A percentile compares a stretch with the other conserved stretches of the same genome.
phyloP scores from a whole-genome alignment of 2,797 vertebrate species.

The Cynodonichthys magdalenae region DNA sequence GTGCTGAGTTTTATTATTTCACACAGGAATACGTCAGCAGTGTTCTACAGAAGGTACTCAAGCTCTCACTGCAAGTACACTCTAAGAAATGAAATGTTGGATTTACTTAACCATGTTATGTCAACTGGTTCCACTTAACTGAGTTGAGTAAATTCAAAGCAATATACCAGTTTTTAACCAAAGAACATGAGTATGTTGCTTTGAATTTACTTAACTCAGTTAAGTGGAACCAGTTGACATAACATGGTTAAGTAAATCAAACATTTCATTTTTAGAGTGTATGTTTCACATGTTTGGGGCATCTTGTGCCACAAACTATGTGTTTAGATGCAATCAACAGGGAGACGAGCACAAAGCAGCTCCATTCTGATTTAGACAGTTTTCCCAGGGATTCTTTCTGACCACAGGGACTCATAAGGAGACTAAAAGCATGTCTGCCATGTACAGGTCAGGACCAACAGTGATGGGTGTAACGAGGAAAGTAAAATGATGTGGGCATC shows the following conservation, averaged over 20 bases:
- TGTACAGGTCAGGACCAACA: slow-evolving; percentile 40
- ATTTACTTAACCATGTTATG: no score
- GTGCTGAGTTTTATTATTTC: slow-evolving; percentile 53
- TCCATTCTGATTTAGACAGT: slow-evolving; percentile 10
- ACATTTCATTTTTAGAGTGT: no score
- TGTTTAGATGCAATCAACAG: not conserved
- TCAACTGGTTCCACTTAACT: no score
- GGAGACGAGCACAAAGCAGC: not conserved
- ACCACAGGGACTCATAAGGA: slow-evolving; percentile 17
- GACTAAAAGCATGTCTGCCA: slow-evolving; percentile 51
- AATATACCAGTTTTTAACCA: no score
- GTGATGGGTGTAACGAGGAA: slow-evolving; percentile 42
- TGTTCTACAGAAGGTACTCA: slow-evolving; percentile 43
- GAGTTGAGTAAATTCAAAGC: no score
- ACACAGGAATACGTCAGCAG: slow-evolving; percentile 49
- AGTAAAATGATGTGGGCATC: slow-evolving; percentile 65
- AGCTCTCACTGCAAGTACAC: slow-evolving; percentile 19
- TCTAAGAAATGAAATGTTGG: no score
- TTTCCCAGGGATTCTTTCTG: not conserved
- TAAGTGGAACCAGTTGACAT: no score
- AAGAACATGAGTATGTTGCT: no score
- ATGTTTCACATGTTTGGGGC: slow-evolving; percentile 17
- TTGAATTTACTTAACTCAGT: no score
- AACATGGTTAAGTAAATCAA: no score
- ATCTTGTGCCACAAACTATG: slow-evolving; percentile 9